Evolutionary conservation across 2,888 invertebrate species (phyloP), one percentile per base, ranked within the genome.

Genomic region (Barypeithes pellucidus): DNA sequence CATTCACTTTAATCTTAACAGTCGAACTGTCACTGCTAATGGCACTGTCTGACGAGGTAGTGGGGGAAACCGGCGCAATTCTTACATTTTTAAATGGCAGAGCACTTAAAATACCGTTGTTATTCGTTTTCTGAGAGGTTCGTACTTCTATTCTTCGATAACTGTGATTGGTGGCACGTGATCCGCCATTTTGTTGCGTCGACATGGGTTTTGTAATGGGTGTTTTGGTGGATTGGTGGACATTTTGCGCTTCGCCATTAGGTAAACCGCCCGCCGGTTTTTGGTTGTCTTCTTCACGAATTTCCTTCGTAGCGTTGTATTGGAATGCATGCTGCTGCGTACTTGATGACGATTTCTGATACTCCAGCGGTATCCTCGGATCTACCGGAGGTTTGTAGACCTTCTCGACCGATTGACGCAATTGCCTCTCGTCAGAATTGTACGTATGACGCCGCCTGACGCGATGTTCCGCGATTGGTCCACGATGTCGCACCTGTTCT

Each of bases 371-470:
- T 70, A 86, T 84, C 69, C 86, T 78, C 11, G 86, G 86, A 81
- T 86, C 86, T 22, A 86, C 82, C 1, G 86, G 86, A 1, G 86
- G 85, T 54, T 81, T 83, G 71, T 86, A 86, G 29, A 80, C 75
- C 33, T 78, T 78, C 9, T 81, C 77, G 5, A 77, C 76, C 22
- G 45, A 24, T 12, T 33, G 33, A 4, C 14, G 29, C 4, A 29
- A 1, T 36, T n/a, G 3, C 24, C 22, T 50, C 7, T 22, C 22
- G 4, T 22, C 50, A 0, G 50, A 12, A 22, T 18, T 12, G 4
- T 2, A 65, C 29, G 43, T 43, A 74, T 52, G 29, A 8, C 70
- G 76, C 62, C 63, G 74, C n/a, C 57, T 70, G 22, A 81, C 72
- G 68, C 78, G 79, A 65, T 79, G 78, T 52, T 82, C 81, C 3